Conservation (phyloP, 2,888 invertebrate species). For the Dorcus hopei region DNA sequence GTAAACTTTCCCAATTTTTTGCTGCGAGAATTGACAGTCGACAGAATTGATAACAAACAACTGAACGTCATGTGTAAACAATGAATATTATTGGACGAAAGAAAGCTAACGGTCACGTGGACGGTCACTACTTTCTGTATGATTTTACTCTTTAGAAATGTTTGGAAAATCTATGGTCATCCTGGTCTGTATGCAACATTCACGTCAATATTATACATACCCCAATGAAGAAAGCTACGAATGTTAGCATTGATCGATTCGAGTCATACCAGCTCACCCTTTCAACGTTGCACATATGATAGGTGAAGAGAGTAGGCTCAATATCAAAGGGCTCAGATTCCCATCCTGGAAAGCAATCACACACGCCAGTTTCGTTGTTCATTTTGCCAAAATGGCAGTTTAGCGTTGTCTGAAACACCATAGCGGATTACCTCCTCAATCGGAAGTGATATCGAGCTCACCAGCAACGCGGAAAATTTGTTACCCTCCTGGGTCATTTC, state of each 20-base stretch:
- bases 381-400: constrained; percentile 46
- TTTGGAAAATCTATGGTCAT: no score
- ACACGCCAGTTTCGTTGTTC: constrained; percentile 41
- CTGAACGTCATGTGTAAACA: background rate
- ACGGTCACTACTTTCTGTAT: no score
- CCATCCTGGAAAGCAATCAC: constrained; percentile 47
- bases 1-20: no score
- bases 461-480: constrained; percentile 12
- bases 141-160: background rate
- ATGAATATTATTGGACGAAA: background rate
- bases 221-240: constrained; percentile 39
- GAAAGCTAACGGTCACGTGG: no score
- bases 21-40: no score
- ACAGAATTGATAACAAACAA: background rate
- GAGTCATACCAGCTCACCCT: constrained; percentile 41
- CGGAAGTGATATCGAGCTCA: background rate
- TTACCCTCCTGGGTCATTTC: constrained; percentile 7
- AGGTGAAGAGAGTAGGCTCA: constrained; percentile 41
- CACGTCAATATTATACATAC: constrained; percentile 25
- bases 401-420: constrained; percentile 34
- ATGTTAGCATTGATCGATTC: constrained; percentile 37
- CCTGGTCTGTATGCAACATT: background rate
- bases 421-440: background rate
- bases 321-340: constrained; percentile 40
- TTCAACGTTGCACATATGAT: constrained; percentile 50